Base-by-base conservation (phyloP, 2,888 invertebrate genomes). In the Trissolcus brochymenae region DNA sequence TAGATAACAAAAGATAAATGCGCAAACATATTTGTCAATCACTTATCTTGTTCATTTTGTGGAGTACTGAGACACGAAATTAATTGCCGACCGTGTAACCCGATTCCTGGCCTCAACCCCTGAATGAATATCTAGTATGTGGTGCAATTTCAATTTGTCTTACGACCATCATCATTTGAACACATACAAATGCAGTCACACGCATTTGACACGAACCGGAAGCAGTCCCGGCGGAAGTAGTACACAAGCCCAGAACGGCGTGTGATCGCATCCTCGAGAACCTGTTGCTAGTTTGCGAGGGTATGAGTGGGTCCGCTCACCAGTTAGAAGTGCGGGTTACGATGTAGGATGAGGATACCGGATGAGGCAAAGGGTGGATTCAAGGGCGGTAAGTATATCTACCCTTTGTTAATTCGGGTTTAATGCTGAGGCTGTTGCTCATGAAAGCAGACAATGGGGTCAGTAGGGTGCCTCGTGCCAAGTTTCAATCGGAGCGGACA, bases 371-470 rank as follows among this genome's bases (percentile, higher is more conserved):
- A 70, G 76, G 80, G 66, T 76, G 67, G 76, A 79, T 70, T 76
- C 79, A 66, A 75, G 76, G 74, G 72, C 65, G 79, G 72, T 82
- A 81, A 84, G 82, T 84, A 81, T 83, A 82, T 84, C 83, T 80
- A 84, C 84, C 84, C 83, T 83, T 83, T 84, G 86, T 85, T 86
- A 85, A 87, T 86, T 86, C 84, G 80, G 83, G 81, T 84, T 86
- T 86, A 86, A 86, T 85, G 83, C 72, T 80, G 80, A 76, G 76
- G 70, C 70, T 81, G 85, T 83, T 82, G 81, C 83, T 80, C 82
- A 68, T 79, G 82, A 73, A 82, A 80, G 79, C 82, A 82, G 82
- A 84, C 83, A 85, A 86, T 83, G 81, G 81, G 86, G 86, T 87
- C 86, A 86, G 83, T 84, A 79, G 84, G 85, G 82, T 84, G 81